These are phyloP conservation scores for Arizona elegans DNA, from an alignment of 2,113 vertebrate species.

Conservation along the genomic window DNA sequence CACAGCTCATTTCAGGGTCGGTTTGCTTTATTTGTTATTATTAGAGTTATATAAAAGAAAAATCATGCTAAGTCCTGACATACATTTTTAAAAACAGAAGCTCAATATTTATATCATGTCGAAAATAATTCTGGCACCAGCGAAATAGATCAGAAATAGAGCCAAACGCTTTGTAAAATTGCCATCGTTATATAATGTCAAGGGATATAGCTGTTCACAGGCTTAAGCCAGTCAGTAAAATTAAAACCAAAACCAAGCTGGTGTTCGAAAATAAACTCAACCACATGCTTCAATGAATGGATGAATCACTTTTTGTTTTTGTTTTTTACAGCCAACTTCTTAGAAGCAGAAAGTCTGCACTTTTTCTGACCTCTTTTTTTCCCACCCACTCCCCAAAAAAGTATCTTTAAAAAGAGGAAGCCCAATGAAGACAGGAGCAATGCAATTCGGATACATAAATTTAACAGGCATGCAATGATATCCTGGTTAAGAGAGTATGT, in stretches of 20 bases:
- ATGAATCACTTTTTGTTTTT: conserved; percentile 70
- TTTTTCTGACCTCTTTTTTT: conserved; percentile 3
- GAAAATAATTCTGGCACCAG: conserved; percentile 17
- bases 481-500: not conserved
- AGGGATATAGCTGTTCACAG: conserved; percentile 31
- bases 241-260: conserved; percentile 64
- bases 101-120: conserved; percentile 1
- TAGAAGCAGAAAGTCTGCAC: conserved; percentile 47
- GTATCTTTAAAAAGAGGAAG: conserved; percentile 18
- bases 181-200: conserved; percentile 1
- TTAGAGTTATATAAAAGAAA: conserved; percentile 1
- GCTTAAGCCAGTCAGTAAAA: conserved; percentile 51
- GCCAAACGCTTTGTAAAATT: not conserved
- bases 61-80: conserved; percentile 17
- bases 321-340: conserved; percentile 61
- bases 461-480: conserved; percentile 23
- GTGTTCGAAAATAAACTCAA: conserved; percentile 58
- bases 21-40: conserved; percentile 6
- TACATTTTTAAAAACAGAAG: conserved; percentile 15
- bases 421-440: not conserved
- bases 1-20: conserved; percentile 22
- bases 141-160: conserved; percentile 28
- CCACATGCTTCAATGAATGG: conserved; percentile 61
- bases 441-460: conserved; percentile 14
- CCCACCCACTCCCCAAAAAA: not conserved